Conservation (phyloP, 2,888 invertebrate genomes). For the Cantharis nigra region DNA sequence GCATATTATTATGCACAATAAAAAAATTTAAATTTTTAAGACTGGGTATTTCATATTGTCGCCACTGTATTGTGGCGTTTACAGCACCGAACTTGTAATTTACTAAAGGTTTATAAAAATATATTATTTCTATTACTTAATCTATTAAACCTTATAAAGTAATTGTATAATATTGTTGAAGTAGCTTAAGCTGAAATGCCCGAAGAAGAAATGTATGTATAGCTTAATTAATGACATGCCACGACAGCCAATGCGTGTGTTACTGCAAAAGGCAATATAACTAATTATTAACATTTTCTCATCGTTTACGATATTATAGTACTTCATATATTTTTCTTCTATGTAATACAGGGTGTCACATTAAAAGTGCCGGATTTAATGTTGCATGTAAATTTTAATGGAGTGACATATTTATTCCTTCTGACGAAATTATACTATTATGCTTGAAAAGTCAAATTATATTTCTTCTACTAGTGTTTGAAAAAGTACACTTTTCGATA, state of each 20-base stretch:
- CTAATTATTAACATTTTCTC: neutral
- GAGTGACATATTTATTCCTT: too few species aligned
- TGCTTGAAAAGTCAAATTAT: too few species aligned
- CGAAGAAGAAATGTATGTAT: neutral
- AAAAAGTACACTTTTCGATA: too few species aligned
- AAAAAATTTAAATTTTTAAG: too few species aligned
- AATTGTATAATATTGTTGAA: neutral
- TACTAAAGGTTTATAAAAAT: neutral
- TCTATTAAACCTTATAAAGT: neutral
- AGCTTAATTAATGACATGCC: neutral
- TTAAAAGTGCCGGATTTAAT: too few species aligned
- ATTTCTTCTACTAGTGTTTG: too few species aligned
- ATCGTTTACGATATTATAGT: neutral
- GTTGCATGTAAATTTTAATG: too few species aligned
- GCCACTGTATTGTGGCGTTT: neutral
- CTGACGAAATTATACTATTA: too few species aligned
- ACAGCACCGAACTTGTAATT: too few species aligned
- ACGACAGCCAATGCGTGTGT: neutral
- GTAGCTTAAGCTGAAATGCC: neutral
- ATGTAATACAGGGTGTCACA: neutral
- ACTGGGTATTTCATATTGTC: too few species aligned
- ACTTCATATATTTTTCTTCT: neutral
- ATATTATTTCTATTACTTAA: neutral
- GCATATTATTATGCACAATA: too few species aligned
- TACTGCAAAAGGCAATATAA: neutral